These are phyloP conservation scores for Melanotaenia nigrans DNA, from an alignment of 2,797 vertebrate genomes.

Conservation along the genomic window DNA sequence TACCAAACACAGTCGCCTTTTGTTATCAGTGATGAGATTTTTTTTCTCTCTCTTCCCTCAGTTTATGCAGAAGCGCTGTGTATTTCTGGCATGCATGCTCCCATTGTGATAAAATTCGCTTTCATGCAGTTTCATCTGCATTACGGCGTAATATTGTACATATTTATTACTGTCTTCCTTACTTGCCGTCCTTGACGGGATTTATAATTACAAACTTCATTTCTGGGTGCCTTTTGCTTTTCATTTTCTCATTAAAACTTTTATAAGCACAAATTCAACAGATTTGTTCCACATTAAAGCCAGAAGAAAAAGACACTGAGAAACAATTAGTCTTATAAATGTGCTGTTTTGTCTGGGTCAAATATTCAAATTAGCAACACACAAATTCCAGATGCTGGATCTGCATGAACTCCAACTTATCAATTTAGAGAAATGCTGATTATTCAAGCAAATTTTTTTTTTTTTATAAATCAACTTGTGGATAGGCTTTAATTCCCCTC, in stretches of 20 bases:
- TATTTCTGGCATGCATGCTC: conserved; percentile 48
- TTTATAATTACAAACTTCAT: conserved; percentile 50
- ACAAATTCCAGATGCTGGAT: neutral
- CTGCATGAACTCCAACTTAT: neutral
- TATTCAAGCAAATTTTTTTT: too few species aligned
- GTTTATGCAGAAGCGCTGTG: conserved; percentile 15
- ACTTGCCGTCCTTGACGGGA: neutral
- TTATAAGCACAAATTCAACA: conserved; percentile 31
- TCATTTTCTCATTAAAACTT: conserved; percentile 58
- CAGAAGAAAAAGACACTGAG: neutral
- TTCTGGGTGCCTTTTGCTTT: conserved; percentile 27
- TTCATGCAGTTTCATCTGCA: conserved; percentile 45
- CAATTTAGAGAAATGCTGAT: too few species aligned
- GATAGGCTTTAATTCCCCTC: neutral
- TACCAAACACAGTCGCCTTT: conserved; percentile 25
- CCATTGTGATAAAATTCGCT: conserved; percentile 49
- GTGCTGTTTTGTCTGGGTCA: conserved; percentile 20
- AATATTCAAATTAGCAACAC: conserved; percentile 18
- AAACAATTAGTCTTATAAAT: conserved; percentile 34
- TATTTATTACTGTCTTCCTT: conserved; percentile 46
- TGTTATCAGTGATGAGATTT: conserved; percentile 36
- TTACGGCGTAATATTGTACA: conserved; percentile 9
- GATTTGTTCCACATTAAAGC: conserved; percentile 36
- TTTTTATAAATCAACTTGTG: neutral
- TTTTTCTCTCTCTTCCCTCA: neutral